Evolutionary conservation across 2,888 invertebrate genomes (phyloP), one percentile per base, ranked within the genome.

Genomic region (Stegana nigrithorax): DNA sequence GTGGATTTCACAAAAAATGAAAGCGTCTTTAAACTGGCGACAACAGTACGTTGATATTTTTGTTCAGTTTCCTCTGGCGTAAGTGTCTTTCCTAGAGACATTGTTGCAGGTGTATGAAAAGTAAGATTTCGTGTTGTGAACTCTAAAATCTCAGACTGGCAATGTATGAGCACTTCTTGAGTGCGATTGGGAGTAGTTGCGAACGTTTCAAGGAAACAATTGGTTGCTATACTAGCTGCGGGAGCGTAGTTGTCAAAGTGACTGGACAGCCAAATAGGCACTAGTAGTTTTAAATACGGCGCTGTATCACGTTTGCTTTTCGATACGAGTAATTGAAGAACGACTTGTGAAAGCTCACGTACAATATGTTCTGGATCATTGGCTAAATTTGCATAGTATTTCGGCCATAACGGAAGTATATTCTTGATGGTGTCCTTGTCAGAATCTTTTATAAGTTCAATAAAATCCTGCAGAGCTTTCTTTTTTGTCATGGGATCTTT

Each of bases 401-500:
- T 89, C 0, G 94, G 91, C 97, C 97, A 97, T 78, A 91, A 90
- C 0, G 93, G 92, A 56, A 97, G 85, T 1, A 92, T 88, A 1
- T 89, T 87, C 80, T 91, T 92, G 0, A 94, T 88, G 36, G 88
- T 87, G n/a, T 91, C 90, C 6, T 88, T 80, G 65, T 91, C 90
- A 10, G 91, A 89, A 29, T 88, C 88, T 68, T 88, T 87, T 47
- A 93, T 90, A 10, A 95, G 83, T 14, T 90, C 90, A 26, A 88
- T 87, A 76, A 97, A 90, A 85, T 97, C 96, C 61, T 81, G 81
- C n/a, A 82, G 64, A 69, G 94, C 96, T 89, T 96, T 97, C 36
- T 92, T 88, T 85, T 94, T 96, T 4, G 97, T 97, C 2, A 92
- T 91, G 0, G 92, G 89, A 87, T 97, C 96, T 82, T 95, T 96